Percentiles rank a stretch among this genome's conserved stretches.
Conservation (phyloP, 2,113 vertebrate genomes). For the Mus musculus region DNA sequence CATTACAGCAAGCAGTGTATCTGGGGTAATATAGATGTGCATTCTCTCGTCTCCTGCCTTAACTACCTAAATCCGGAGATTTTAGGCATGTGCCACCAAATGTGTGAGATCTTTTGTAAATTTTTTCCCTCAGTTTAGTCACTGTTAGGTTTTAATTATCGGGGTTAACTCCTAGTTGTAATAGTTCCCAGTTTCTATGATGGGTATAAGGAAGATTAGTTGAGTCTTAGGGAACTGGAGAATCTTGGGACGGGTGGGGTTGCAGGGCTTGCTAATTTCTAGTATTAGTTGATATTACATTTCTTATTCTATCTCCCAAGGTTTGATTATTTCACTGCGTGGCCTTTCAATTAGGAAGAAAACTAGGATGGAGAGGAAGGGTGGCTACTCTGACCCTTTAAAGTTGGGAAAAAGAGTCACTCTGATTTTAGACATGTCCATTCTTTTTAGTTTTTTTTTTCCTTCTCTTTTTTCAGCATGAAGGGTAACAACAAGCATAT, state of each 20-base stretch:
- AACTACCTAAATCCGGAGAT: not conserved
- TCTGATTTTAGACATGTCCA: conserved; percentile 39
- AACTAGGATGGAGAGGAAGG: not conserved
- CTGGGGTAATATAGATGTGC: not conserved
- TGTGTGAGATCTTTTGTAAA: not conserved
- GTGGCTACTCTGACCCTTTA: conserved; percentile 1
- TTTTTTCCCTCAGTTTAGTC: conserved; percentile 5
- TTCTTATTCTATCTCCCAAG: not conserved
- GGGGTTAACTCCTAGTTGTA: conserved; percentile 51
- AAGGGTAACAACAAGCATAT: not conserved
- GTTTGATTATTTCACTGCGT: conserved; percentile 57
- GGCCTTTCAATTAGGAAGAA: not conserved
- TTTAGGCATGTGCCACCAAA: not conserved
- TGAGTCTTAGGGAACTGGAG: conserved; percentile 32
- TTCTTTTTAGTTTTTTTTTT: not conserved
- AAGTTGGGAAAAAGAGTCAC: not conserved
- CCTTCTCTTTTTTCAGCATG: not conserved
- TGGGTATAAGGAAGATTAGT: conserved; percentile 40
- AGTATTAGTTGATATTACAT: not conserved
- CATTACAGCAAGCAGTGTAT: not conserved
- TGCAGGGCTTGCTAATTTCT: not conserved
- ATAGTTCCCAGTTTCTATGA: conserved; percentile 12
- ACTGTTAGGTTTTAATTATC: conserved; percentile 44
- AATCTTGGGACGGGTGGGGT: not conserved
- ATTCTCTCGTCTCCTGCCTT: not conserved